Evolutionary conservation across 2,113 vertebrate species (phyloP).

Genomic region (Sander vitreus): DNA sequence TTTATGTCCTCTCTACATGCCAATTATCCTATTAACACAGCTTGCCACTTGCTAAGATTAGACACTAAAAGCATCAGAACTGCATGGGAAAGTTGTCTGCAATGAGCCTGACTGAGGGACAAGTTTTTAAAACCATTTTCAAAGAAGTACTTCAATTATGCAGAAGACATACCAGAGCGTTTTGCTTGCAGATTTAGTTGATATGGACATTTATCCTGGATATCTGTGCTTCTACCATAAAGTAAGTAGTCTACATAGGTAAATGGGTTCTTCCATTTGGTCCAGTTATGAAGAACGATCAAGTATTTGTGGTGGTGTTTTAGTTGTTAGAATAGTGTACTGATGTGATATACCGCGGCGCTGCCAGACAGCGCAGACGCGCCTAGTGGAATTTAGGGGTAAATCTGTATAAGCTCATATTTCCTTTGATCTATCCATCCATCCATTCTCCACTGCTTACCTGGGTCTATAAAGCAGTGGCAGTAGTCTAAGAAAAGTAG

Average conservation of each 20-base stretch:
- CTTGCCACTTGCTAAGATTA: constrained; percentile 26
- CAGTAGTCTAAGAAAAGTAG: neutral
- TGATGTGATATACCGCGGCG: too few species aligned
- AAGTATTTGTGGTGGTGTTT: too few species aligned
- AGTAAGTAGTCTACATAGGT: too few species aligned
- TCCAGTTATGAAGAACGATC: too few species aligned
- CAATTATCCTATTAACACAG: constrained; percentile 59
- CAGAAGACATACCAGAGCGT: neutral
- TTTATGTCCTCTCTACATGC: constrained; percentile 46
- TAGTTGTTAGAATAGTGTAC: too few species aligned
- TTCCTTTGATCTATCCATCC: neutral
- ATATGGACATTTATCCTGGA: too few species aligned
- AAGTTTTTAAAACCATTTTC: constrained; percentile 7
- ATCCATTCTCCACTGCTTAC: neutral
- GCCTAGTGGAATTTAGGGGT: too few species aligned
- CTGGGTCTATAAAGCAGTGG: neutral
- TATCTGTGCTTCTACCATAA: too few species aligned
- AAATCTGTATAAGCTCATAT: constrained; percentile 13
- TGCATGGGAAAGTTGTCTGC: constrained; percentile 19
- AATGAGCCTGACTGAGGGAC: neutral
- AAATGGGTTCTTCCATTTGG: too few species aligned
- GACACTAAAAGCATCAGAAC: constrained; percentile 32
- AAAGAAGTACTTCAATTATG: neutral
- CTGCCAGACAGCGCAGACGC: too few species aligned
- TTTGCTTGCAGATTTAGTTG: too few species aligned